Evolutionary conservation across 1,140 invertebrate species (phyloP), one percentile per base, ranked within the genome.

Genomic region (Aricia agestis): DNA sequence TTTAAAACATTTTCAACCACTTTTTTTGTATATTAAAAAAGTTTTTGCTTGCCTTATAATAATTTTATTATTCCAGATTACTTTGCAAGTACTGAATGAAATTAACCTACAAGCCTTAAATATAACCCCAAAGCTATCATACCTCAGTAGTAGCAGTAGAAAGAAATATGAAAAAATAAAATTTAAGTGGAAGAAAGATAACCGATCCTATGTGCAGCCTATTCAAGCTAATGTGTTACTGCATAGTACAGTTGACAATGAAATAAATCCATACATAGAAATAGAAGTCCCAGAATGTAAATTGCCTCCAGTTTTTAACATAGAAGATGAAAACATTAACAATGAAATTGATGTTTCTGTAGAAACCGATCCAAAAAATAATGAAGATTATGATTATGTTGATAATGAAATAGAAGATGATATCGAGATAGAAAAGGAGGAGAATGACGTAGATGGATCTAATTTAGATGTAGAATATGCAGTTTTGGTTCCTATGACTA

Each of bases 401-500:
- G 72, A 72, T 41, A 69, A 75, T 69, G 36, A 69, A n/a, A 68
- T 59, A 61, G 57, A 42, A 42, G 18, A 67, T 31, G 36, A 66
- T 57, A 45, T 67, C 57, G 69, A 77, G n/a, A 15, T 71, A 63
- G 72, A n/a, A 31, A 75, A 72, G 19, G 68, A 79, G 63, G 68
- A 71, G 36, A 69, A 74, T 71, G 70, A 81, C 67, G 78, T 72
- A 7, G 84, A 87, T 71, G 84, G 83, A 0, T 77, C 78, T 42
- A 81, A 79, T 66, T 72, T 87, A 17, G 80, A 89, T 45, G 80
- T 83, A 66, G 88, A 90, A 68, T 90, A 89, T 80, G 88, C 86
- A 9, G 82, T 65, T 10, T 75, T 89, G 69, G 71, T 83, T 6
- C 80, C 84, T 0, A 82, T 90, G 32, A 78, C 82, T 10, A 76